Percentiles rank a stretch among this genome's conserved stretches.
Conservation (phyloP, 2,888 invertebrate species). For the Ganaspis brasiliensis region DNA sequence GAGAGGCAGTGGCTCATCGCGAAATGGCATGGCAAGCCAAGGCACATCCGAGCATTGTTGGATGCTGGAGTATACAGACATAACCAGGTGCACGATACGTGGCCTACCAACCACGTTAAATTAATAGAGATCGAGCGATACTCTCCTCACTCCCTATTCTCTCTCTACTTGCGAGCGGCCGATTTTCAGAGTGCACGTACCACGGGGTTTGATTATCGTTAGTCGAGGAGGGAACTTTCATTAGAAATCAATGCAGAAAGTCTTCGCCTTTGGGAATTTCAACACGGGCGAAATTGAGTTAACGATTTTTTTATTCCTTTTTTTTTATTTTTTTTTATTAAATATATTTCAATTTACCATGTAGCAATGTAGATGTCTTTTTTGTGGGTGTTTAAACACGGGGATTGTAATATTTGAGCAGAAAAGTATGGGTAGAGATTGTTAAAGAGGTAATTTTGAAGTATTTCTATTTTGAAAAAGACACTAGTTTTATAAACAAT, state of each 20-base stretch:
- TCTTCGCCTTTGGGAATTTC: conserved; percentile 22
- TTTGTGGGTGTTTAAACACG: too few relatives aligned
- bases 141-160: conserved; percentile 20
- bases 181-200: conserved; percentile 32
- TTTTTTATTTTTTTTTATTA: background rate
- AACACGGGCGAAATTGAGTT: background rate
- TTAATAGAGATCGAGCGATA: conserved; percentile 41
- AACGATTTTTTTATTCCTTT: background rate
- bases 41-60: background rate
- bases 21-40: conserved; percentile 8
- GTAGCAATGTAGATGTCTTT: too few relatives aligned
- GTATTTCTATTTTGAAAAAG: too few relatives aligned
- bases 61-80: conserved; percentile 16
- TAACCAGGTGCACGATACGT: conserved; percentile 27
- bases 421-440: too few relatives aligned
- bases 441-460: too few relatives aligned
- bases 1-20: conserved; percentile 20
- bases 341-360: background rate
- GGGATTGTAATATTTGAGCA: too few relatives aligned
- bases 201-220: conserved; percentile 23
- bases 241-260: conserved; percentile 39
- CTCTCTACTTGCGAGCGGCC: conserved; percentile 14
- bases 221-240: conserved; percentile 25
- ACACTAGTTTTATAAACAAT: too few relatives aligned
- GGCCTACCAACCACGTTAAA: conserved; percentile 39